A percentile compares a stretch with the other conserved stretches of the same genome.
phyloP scores from a whole-genome alignment of 92 coral and sea anemone genomes.

The Phenganax stokvisi region DNA sequence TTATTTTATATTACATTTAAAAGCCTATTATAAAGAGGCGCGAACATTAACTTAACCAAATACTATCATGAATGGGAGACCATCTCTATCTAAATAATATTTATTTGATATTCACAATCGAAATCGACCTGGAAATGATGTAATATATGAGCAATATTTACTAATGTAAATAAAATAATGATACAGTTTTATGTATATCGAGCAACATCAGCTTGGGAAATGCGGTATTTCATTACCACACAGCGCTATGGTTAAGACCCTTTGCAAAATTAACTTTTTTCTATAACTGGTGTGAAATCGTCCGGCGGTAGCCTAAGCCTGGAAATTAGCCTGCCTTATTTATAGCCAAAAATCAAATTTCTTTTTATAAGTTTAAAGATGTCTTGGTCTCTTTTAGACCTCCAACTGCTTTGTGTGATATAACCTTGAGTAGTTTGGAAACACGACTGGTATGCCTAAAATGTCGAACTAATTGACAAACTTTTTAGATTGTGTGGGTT shows the following conservation, averaged over 20 bases:
- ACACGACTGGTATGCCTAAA: constrained; percentile 7
- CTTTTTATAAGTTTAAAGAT: no score
- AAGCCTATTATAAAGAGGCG: constrained; percentile 12
- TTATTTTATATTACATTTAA: constrained; percentile 26
- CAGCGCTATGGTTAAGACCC: neutral
- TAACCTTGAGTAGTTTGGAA: neutral
- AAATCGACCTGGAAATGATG: constrained; percentile 2
- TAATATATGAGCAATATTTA: constrained; percentile 31
- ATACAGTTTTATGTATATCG: constrained; percentile 40
- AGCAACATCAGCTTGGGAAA: neutral
- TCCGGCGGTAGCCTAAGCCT: neutral
- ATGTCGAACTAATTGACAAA: neutral
- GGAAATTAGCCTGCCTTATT: no score
- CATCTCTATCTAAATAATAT: constrained; percentile 24
- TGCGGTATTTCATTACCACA: neutral
- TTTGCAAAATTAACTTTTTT: neutral
- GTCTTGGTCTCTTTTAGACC: neutral
- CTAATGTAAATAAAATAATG: constrained; percentile 25
- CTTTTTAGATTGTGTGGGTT: constrained; percentile 20
- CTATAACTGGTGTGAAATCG: neutral
- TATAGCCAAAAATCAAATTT: no score
- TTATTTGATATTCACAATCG: constrained; percentile 22
- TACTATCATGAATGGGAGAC: constrained; percentile 1
- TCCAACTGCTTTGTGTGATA: neutral
- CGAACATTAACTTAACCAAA: constrained; percentile 12